A percentile compares a stretch with the other conserved stretches of the same genome.
Conservation (phyloP, 2,113 vertebrate genomes). For the Pelodiscus sinensis region DNA sequence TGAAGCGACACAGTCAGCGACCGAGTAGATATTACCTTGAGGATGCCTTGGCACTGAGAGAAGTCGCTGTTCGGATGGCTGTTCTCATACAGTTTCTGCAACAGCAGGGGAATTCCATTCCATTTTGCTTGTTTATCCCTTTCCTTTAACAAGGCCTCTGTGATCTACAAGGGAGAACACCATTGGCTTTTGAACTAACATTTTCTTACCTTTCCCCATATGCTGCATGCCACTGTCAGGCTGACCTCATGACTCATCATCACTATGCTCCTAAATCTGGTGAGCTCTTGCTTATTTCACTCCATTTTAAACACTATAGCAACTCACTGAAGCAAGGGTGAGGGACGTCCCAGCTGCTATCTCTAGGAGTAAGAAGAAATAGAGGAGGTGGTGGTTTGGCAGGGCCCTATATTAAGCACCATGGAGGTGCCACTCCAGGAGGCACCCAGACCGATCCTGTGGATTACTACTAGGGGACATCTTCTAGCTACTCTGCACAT, state of each 20-base stretch:
- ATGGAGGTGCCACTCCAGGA: too few species aligned
- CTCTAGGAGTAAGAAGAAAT: too few species aligned
- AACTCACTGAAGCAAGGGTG: too few species aligned
- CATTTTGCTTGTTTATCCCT: constrained; percentile 94
- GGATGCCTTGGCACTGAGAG: constrained; percentile 89
- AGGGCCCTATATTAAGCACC: too few species aligned
- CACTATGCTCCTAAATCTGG: not conserved
- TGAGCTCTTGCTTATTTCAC: not conserved
- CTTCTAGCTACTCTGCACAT: too few species aligned
- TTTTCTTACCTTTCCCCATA: not conserved
- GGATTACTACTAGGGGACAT: too few species aligned
- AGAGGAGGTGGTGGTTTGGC: too few species aligned
- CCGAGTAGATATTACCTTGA: constrained; percentile 85
- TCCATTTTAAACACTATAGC: not conserved
- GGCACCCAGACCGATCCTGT: too few species aligned
- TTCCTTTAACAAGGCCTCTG: constrained; percentile 89
- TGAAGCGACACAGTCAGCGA: not conserved
- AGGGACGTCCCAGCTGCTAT: too few species aligned
- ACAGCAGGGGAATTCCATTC: constrained; percentile 93
- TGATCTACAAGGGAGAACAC: constrained; percentile 80
- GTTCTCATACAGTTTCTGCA: constrained; percentile 91
- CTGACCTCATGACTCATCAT: not conserved
- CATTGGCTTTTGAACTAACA: not conserved
- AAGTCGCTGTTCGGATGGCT: constrained; percentile 97
- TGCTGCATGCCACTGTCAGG: not conserved